phyloP scores from a whole-genome alignment of 2,888 invertebrate species.

The Eumacrocentrus americanus region DNA sequence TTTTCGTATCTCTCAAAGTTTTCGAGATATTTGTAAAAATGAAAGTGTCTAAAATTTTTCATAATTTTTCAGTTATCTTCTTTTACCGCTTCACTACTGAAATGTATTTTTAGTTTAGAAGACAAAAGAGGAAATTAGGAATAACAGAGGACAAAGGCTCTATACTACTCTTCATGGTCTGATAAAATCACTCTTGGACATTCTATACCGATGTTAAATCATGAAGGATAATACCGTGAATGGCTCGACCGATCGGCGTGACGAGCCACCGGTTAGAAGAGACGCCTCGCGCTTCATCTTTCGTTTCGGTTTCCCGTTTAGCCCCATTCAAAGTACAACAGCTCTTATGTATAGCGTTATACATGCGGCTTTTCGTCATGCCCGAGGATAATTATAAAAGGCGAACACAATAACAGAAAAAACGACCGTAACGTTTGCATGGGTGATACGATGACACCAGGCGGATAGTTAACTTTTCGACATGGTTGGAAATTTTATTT shows the following conservation, averaged over 20 bases:
- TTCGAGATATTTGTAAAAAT: not conserved
- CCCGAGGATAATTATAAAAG: conserved; percentile 10
- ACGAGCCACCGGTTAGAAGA: conserved; percentile 29
- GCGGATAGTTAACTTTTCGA: too few relatives aligned
- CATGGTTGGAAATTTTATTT: too few relatives aligned
- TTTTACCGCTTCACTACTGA: not conserved
- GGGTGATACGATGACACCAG: too few relatives aligned
- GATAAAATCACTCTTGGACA: conserved; percentile 20
- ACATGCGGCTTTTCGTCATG: conserved; percentile 11
- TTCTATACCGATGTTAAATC: conserved; percentile 41
- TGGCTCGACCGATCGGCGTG: conserved; percentile 36
- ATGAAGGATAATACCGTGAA: conserved; percentile 43
- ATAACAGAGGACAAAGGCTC: too few relatives aligned
- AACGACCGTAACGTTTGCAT: not conserved
- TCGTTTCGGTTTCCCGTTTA: conserved; percentile 15
- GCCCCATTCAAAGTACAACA: not conserved
- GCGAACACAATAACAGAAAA: not conserved
- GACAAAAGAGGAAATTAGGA: not conserved
- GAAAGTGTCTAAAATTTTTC: too few relatives aligned
- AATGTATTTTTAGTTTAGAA: not conserved
- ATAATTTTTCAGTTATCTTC: too few relatives aligned
- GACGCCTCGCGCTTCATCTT: conserved; percentile 20
- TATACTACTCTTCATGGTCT: not conserved
- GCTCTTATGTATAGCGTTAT: not conserved
- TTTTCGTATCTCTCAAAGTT: not conserved